Base-by-base conservation (phyloP, 1,140 invertebrate genomes). In the Lepidotrigona ventralis region DNA sequence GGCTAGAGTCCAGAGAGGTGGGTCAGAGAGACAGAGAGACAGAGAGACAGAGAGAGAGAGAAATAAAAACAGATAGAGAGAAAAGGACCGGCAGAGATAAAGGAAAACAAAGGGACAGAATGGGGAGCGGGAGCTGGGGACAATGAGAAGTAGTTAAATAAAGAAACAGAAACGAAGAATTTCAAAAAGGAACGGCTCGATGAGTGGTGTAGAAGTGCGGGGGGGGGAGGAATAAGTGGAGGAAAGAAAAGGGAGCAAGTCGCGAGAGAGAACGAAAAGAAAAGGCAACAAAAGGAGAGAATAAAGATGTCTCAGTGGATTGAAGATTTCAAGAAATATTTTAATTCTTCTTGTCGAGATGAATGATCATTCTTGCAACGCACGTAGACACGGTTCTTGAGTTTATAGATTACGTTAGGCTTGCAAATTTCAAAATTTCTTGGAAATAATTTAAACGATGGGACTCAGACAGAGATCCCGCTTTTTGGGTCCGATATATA, bases 141-240 rank as follows among this genome's bases (percentile, higher is more conserved):
- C 76, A 68, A 78, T 54, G 76, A 78, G 76, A 68, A 33, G 26
- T 23, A 68, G 76, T 78, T 68, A 78, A 68, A 68, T 51, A 78
- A 46, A 54, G 64, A 68, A 56, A 79, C 39, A 66, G 66, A 70
- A 79, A 29, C 23, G 51, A 46, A 75, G 73, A 26, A 75, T 63
- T 75, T 75, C 33, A 75, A 56, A 54, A 6, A 60, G 54, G 33
- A 17, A 23, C 23, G 56, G 9, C 73, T 60, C 33, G 56, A 39
- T 23, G 56, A 63, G 73, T 63, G 56, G 17, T n/a, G 73, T 58
- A 39, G 29, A 75, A 58, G 33, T 19, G 12, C 26, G 29, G 15
- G 8, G 39, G 39, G 39, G 29, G 54, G 72, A 60, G 19, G 46
- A 63, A 75, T 33, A 75, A 75, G 15, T 85, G 84, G 73, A 72